phyloP scores from a whole-genome alignment of 1,140 invertebrate genomes.

The Lordiphosa collinella region DNA sequence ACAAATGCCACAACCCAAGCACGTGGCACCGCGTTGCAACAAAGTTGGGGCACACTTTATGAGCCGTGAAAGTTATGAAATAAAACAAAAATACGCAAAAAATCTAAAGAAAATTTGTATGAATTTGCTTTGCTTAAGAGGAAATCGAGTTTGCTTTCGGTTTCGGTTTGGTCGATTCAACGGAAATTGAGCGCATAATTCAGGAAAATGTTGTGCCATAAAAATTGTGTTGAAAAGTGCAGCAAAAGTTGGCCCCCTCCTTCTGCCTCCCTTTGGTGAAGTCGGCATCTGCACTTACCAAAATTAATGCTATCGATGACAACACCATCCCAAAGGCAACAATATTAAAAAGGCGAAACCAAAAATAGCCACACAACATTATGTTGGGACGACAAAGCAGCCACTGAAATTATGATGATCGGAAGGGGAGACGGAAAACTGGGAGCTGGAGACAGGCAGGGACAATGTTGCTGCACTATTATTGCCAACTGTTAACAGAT shows the following conservation, averaged over 20 bases:
- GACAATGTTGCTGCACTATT: conserved; percentile 68
- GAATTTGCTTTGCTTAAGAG: too few relatives aligned
- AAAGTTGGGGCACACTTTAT: conserved; percentile 56
- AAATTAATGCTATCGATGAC: conserved; percentile 79
- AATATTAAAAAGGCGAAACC: conserved; percentile 37
- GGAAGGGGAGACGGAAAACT: conserved; percentile 7
- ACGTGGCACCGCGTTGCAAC: conserved; percentile 48
- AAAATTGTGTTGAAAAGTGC: conserved; percentile 66
- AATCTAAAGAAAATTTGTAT: conserved; percentile 1
- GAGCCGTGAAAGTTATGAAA: conserved; percentile 59
- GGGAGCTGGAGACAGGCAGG: conserved; percentile 9
- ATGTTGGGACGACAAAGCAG: conserved; percentile 52
- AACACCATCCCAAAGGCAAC: conserved; percentile 26
- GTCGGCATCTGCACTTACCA: conserved; percentile 53
- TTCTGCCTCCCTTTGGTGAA: conserved; percentile 15
- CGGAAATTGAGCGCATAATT: conserved; percentile 78
- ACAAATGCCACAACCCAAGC: conserved; percentile 47
- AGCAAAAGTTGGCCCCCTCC: conserved; percentile 11
- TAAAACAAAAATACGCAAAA: conserved; percentile 23
- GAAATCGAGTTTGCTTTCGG: not conserved
- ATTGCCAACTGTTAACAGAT: conserved; percentile 79
- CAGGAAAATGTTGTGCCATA: conserved; percentile 68
- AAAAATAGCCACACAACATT: conserved; percentile 60
- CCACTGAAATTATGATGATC: conserved; percentile 54
- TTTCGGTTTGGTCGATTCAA: conserved; percentile 44